Evolutionary conservation across 1,140 invertebrate species (phyloP).

Genomic region (Portunus trituberculatus): DNA sequence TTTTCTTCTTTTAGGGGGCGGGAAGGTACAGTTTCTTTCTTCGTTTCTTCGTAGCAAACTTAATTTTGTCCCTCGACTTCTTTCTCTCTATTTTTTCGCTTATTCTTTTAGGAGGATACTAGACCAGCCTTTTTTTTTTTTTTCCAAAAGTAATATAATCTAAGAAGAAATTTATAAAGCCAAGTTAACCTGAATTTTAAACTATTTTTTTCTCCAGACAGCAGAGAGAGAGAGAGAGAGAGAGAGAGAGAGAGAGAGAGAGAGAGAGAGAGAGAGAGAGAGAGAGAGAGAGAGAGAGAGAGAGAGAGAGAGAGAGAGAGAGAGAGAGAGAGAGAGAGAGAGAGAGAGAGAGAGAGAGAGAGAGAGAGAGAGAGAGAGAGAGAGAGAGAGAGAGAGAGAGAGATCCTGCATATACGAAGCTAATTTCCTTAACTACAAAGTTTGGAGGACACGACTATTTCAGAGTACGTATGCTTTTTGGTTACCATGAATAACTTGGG

Average conservation of each 20-base stretch:
- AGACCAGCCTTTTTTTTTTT: background rate
- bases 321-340: too few relatives aligned
- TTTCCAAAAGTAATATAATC: background rate
- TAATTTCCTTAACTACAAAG: background rate
- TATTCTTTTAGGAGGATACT: background rate
- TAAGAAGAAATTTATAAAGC: background rate
- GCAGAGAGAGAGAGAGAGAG: too few relatives aligned
- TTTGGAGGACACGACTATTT: background rate
- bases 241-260: too few relatives aligned
- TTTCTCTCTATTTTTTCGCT: conserved; percentile 2
- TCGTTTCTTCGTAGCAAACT: conserved; percentile 21
- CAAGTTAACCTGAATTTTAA: background rate
- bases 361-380: too few relatives aligned
- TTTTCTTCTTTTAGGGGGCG: conserved; percentile 31
- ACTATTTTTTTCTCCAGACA: too few relatives aligned
- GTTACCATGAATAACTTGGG: background rate
- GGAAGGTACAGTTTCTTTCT: background rate
- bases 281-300: too few relatives aligned
- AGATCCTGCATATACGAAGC: background rate
- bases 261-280: too few relatives aligned
- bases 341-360: too few relatives aligned
- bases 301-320: too few relatives aligned
- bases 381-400: too few relatives aligned
- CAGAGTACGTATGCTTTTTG: background rate
- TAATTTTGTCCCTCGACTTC: background rate